A percentile compares a stretch with the other conserved stretches of the same genome.
Conservation (phyloP, 2,113 vertebrate species). For the Illadopsis cleaveri region DNA sequence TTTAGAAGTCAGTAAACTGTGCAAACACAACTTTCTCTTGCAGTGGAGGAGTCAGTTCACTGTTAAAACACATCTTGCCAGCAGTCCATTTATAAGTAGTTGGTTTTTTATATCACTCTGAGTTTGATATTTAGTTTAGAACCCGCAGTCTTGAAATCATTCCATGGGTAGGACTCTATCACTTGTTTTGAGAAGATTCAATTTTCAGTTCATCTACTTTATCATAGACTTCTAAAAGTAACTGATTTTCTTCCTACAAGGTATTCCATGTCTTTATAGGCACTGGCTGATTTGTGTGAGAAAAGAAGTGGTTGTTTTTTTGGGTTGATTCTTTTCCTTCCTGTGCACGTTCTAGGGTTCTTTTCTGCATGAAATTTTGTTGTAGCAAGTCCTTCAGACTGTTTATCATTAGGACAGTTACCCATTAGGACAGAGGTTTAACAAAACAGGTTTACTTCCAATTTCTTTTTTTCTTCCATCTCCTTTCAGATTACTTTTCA, state of each 20-base stretch:
- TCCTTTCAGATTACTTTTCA: background rate
- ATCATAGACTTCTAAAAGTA: background rate
- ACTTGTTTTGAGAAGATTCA: background rate
- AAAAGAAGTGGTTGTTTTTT: background rate
- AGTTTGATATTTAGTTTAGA: background rate
- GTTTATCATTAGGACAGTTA: background rate
- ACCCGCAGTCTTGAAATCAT: background rate
- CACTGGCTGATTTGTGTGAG: background rate
- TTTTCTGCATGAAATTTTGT: background rate
- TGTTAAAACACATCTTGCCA: background rate
- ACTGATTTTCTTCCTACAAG: background rate
- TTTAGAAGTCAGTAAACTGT: background rate
- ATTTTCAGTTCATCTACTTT: background rate
- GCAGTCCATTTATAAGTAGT: background rate
- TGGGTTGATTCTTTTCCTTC: background rate
- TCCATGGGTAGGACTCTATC: fast-evolving
- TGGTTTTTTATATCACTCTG: background rate
- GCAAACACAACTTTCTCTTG: background rate
- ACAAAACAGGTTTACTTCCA: background rate
- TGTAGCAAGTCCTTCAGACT: background rate
- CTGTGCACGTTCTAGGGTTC: background rate
- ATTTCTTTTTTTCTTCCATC: background rate
- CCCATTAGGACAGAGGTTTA: background rate
- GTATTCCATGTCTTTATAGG: background rate
- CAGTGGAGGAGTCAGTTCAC: background rate